Evolutionary conservation across 2,888 invertebrate species (phyloP).

Genomic region (Trichopoda pennipes): DNA sequence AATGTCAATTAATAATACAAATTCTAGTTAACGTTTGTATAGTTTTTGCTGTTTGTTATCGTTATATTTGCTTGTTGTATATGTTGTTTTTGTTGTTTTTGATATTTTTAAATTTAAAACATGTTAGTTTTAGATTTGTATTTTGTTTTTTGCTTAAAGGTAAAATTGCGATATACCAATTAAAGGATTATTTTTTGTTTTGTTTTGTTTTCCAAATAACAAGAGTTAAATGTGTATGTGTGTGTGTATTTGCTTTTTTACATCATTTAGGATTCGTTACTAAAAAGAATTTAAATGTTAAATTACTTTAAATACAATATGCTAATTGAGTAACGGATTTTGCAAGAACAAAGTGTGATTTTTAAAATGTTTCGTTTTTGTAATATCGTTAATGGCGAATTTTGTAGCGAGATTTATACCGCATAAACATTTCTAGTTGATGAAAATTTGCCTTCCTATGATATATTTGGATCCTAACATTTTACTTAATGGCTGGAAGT

Average conservation of each 20-base stretch:
- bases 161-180: constrained; percentile 61
- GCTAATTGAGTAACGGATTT: constrained; percentile 57
- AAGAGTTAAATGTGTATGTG: constrained; percentile 16
- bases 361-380: too few relatives aligned
- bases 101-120: constrained; percentile 39
- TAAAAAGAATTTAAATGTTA: constrained; percentile 56
- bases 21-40: constrained; percentile 61
- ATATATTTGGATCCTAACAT: too few relatives aligned
- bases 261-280: constrained; percentile 44
- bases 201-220: constrained; percentile 27
- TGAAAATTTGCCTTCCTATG: neutral
- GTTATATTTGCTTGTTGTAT: neutral
- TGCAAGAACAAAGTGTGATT: neutral
- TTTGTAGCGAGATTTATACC: too few relatives aligned
- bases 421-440: too few relatives aligned
- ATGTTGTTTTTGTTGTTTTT: constrained; percentile 1
- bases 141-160: constrained; percentile 48
- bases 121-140: constrained; percentile 14
- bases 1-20: constrained; percentile 75
- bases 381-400: too few relatives aligned
- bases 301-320: constrained; percentile 53
- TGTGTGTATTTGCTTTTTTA: neutral
- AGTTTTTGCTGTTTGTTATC: constrained; percentile 13
- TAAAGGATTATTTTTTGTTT: constrained; percentile 58
- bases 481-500: too few relatives aligned